A percentile compares a stretch with the other conserved stretches of the same genome.
Conservation (phyloP, 1,140 invertebrate species). For the Meloidogyne floridensis region DNA sequence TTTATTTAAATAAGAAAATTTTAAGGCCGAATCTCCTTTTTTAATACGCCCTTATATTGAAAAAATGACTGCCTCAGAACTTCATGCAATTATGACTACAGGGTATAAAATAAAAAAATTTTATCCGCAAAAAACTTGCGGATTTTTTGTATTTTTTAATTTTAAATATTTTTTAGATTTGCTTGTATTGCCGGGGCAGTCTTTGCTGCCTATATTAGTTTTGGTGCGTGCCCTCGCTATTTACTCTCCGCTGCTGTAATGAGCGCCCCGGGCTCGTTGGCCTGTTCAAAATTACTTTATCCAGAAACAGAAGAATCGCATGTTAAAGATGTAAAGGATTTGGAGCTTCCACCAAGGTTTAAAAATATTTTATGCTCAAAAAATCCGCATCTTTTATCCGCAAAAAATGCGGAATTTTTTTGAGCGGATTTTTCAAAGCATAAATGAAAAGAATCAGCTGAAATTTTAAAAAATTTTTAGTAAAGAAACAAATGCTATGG, state of each 20-base stretch:
- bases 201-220: constrained; percentile 73
- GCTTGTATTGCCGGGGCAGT: constrained; percentile 90
- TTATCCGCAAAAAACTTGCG: no score
- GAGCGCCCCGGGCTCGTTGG: constrained; percentile 61
- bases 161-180: constrained; percentile 73
- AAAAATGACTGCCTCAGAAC: constrained; percentile 81
- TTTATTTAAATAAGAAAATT: constrained; percentile 64
- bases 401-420: no score
- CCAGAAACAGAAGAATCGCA: constrained; percentile 61
- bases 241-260: constrained; percentile 59
- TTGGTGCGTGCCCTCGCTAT: constrained; percentile 68
- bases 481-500: constrained; percentile 27
- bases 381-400: no score
- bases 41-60: constrained; percentile 82
- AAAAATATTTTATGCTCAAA: no score
- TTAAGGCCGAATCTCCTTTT: constrained; percentile 76
- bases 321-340: constrained; percentile 43
- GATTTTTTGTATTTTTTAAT: neutral
- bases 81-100: constrained; percentile 86
- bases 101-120: constrained; percentile 68
- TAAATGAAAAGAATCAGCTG: no score
- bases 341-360: constrained; percentile 54
- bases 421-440: no score
- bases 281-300: constrained; percentile 58
- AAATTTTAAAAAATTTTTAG: neutral